Conservation (phyloP, 2,113 vertebrate genomes). For the Arothron firmamentum region DNA sequence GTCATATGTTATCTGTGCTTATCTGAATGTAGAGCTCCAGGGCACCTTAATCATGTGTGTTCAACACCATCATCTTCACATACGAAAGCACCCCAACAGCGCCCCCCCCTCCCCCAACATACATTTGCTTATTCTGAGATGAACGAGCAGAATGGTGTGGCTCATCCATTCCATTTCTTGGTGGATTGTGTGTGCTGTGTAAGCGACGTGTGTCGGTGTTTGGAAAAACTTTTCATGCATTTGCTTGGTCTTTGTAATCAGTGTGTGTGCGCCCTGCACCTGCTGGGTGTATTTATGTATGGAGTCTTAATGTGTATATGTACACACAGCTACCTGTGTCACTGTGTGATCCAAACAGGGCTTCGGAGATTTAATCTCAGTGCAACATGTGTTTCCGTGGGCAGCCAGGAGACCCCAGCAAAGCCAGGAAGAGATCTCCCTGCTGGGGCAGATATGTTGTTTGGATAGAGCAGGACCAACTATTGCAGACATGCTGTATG, state of each 20-base stretch:
- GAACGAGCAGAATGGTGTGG: conserved; percentile 35
- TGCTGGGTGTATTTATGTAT: conserved; percentile 59
- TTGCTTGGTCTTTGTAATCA: conserved; percentile 22
- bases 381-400: conserved; percentile 21
- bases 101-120: neutral
- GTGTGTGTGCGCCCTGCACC: conserved; percentile 27
- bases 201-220: conserved; percentile 14
- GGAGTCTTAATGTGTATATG: conserved; percentile 53
- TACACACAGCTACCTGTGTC: conserved; percentile 55
- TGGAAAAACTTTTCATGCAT: conserved; percentile 23
- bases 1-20: neutral
- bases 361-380: conserved; percentile 43
- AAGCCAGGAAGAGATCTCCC: conserved; percentile 27
- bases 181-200: conserved; percentile 27
- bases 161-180: conserved; percentile 46
- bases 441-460: conserved; percentile 25
- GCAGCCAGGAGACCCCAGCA: conserved; percentile 36
- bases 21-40: neutral
- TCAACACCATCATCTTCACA: neutral
- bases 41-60: no score
- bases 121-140: conserved; percentile 21
- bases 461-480: conserved; percentile 14
- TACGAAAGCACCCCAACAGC: neutral
- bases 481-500: no score
- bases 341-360: conserved; percentile 40